These are phyloP conservation scores for Plodia interpunctella DNA, from an alignment of 1,140 invertebrate genomes.

Conservation along the genomic window DNA sequence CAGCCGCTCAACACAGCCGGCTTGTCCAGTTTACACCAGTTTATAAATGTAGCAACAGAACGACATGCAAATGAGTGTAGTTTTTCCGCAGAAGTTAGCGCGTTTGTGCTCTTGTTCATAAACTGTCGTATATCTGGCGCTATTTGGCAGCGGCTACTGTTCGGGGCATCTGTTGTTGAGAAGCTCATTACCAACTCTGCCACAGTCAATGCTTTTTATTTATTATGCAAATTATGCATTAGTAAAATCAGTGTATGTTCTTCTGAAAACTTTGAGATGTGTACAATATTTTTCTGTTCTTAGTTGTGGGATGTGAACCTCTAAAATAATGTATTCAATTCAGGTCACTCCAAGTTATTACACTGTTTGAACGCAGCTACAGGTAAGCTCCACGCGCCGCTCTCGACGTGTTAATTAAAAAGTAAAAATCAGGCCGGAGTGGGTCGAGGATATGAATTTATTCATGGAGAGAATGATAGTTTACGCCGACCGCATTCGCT, in stretches of 20 bases:
- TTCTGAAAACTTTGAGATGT: too few species aligned
- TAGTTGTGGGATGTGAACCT: too few species aligned
- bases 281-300: too few species aligned
- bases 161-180: neutral
- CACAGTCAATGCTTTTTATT: neutral
- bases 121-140: neutral
- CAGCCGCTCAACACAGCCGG: too few species aligned
- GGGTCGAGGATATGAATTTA: neutral
- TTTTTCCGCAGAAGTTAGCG: neutral
- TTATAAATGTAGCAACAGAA: neutral
- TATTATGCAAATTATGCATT: too few species aligned
- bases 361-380: too few species aligned
- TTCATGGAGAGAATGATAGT: neutral
- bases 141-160: neutral
- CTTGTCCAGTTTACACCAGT: neutral
- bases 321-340: too few species aligned
- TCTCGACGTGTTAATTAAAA: slow-evolving; percentile 1
- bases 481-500: neutral
- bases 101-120: neutral
- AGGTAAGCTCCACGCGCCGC: neutral
- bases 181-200: neutral
- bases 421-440: neutral
- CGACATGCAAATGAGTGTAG: slow-evolving; percentile 2
- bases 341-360: too few species aligned
- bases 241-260: too few species aligned